Base-by-base conservation (phyloP, 2,113 vertebrate genomes). In the Leptobrachium leishanense region DNA sequence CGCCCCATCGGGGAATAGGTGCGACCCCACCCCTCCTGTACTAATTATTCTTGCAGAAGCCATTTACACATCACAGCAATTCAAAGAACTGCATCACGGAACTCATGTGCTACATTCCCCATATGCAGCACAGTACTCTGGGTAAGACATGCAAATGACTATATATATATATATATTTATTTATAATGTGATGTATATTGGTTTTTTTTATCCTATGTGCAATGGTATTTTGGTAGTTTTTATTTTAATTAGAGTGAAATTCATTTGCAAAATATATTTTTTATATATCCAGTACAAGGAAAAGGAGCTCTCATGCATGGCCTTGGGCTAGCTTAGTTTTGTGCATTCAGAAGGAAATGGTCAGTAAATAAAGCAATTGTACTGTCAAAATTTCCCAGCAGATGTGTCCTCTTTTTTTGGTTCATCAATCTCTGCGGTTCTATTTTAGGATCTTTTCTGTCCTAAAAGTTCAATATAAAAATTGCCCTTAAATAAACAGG, bases 401-500 rank as follows among this genome's bases (percentile, higher is more conserved):
- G 78, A 81, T 81, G 78, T 81, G 78, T 81, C 78, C 78, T 79
- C 77, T 81, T 81, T 81, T 81, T 81, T 50, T 81, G 78, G 78
- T 81, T 81, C 78, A 81, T 81, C 78, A 81, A 74, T 74, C 78
- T 74, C 70, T 81, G 63, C 71, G 67, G 65, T 68, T 81, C 78
- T 81, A 81, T 81, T 81, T 81, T 81, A 68, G 53, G 78, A 62
- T 68, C 71, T 41, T 74, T 74, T 81, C 78, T 81, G 72, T 81
- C 72, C 78, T 81, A 50, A 81, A 81, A 81, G 78, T 81, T 81
- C 72, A 81, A 64, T 81, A 74, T 74, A 81, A 74, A 79, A 74
- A 20, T 20, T 81, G 72, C 64, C 78, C 78, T 81, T 68, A 81
- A 74, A 72, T 54, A 81, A 74, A 68, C 54, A 81, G 78, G 72